Base-by-base conservation (phyloP, 2,113 vertebrate species). In the Collichthys lucidus region DNA sequence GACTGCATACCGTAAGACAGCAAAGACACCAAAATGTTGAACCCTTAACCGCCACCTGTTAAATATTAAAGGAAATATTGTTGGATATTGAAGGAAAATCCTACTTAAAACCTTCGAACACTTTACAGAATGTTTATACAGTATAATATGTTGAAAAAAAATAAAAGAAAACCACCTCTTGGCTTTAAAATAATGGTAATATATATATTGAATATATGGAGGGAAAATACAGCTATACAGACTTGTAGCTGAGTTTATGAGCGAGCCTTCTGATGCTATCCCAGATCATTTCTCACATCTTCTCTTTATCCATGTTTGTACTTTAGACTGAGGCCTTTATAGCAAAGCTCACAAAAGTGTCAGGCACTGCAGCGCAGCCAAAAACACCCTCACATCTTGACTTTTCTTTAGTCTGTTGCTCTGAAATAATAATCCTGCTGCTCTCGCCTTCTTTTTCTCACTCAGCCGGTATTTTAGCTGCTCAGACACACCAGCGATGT, bases 271-370 rank as follows among this genome's bases (percentile, higher is more conserved):
- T 79, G 78, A 88, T 60, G 44, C 85, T 53, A 47, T 52, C 68
- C 56, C 64, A 71, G 55, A 52, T 74, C 29, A 77, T 59, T 46
- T 83, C 77, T 77, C 77, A 80, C 79, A 75, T 81, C 83, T 70
- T 77, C 62, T 77, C 75, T 86, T 77, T 77, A 80, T 80, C 70
- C 52, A 1, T 82, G 61, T 55, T 24, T 84, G 14, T 20, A 42
- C 88, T 73, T 78, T 47, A 63, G 59, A 69, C 57, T 47, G 61
- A 89, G 35, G 50, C 26, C 82, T 91, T 92, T 80, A 90, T 61
- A 42, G 77, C 11, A 55, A 73, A 86, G 10, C 86, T 88, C 56
- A 69, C 80, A 89, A 86, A 92, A 77, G 75, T 86, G 85, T 91
- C 85, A 87, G 61, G 77, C 8, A 49, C 66, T 31, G 49, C 69